Conservation (phyloP, 2,113 vertebrate genomes). For the Coptodon bakossiorum region DNA sequence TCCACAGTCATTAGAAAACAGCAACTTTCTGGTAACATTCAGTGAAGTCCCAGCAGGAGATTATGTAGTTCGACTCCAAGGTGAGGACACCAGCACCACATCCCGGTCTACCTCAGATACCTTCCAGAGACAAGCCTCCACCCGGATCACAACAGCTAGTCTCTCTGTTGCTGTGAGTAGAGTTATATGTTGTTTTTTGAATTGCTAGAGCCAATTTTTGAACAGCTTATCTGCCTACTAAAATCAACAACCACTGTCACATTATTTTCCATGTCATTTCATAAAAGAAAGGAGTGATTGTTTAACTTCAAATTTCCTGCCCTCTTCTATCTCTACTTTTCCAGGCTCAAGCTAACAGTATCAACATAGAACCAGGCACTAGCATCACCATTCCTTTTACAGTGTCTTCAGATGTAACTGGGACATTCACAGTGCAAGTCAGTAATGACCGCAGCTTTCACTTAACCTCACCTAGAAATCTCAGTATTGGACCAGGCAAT, state of each 20-base stretch:
- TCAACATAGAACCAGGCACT: constrained; percentile 53
- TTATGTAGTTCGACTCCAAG: constrained; percentile 49
- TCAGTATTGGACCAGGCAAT: constrained; percentile 4
- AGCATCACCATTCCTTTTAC: constrained; percentile 41
- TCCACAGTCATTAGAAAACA: constrained; percentile 8
- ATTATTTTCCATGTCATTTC: not conserved
- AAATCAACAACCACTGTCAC: not conserved
- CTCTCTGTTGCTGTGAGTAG: constrained; percentile 58
- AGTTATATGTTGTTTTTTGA: not conserved
- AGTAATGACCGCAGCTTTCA: constrained; percentile 45
- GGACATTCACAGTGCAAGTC: constrained; percentile 30
- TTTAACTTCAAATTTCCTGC: not conserved
- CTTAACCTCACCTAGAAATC: not conserved
- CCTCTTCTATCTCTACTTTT: not conserved
- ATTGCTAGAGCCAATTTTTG: not conserved
- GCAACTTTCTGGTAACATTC: constrained; percentile 52
- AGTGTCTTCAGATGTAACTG: constrained; percentile 10
- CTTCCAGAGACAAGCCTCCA: constrained; percentile 68
- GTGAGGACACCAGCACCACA: constrained; percentile 4
- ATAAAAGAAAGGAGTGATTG: not conserved
- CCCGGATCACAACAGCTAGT: constrained; percentile 47
- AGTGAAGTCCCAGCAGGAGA: constrained; percentile 32
- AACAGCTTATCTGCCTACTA: not conserved
- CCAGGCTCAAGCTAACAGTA: constrained; percentile 35
- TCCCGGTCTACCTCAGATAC: not conserved